These are phyloP conservation scores for Astyanax mexicanus DNA, from an alignment of 2,797 vertebrate species.

Conservation along the genomic window DNA sequence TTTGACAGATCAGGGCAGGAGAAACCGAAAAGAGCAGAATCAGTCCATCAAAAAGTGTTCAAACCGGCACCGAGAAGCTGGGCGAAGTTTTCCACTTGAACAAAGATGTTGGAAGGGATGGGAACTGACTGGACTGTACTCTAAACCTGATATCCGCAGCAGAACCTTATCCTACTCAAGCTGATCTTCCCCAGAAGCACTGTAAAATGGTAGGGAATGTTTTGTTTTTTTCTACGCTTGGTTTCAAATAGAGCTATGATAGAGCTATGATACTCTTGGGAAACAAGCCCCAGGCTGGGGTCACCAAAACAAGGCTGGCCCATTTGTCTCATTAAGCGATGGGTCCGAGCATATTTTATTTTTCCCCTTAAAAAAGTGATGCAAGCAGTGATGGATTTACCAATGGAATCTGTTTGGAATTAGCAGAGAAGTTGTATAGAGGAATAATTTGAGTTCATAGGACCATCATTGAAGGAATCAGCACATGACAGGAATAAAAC, in stretches of 20 bases:
- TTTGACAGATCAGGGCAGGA: not conserved
- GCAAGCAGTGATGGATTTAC: too few species aligned
- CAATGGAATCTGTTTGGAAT: too few species aligned
- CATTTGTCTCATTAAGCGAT: not conserved
- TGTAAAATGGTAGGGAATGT: constrained; percentile 3
- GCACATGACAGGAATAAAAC: too few species aligned
- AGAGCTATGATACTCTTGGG: not conserved
- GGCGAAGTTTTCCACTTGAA: not conserved
- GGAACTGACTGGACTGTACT: not conserved
- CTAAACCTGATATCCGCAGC: not conserved
- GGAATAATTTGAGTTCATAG: too few species aligned
- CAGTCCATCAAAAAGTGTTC: not conserved
- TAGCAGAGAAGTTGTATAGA: too few species aligned
- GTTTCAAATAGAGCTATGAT: not conserved
- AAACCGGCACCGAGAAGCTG: not conserved
- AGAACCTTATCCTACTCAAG: not conserved
- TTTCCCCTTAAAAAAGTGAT: too few species aligned
- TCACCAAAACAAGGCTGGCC: not conserved
- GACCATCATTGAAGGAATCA: too few species aligned
- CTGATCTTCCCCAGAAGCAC: not conserved
- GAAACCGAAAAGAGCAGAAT: not conserved
- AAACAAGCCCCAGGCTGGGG: not conserved
- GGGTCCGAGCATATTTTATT: not conserved
- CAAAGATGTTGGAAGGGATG: not conserved
- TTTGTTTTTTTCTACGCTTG: not conserved